These are phyloP conservation scores for Phylloscopus whistleri DNA, from an alignment of 2,113 vertebrate species.

Conservation along the genomic window DNA sequence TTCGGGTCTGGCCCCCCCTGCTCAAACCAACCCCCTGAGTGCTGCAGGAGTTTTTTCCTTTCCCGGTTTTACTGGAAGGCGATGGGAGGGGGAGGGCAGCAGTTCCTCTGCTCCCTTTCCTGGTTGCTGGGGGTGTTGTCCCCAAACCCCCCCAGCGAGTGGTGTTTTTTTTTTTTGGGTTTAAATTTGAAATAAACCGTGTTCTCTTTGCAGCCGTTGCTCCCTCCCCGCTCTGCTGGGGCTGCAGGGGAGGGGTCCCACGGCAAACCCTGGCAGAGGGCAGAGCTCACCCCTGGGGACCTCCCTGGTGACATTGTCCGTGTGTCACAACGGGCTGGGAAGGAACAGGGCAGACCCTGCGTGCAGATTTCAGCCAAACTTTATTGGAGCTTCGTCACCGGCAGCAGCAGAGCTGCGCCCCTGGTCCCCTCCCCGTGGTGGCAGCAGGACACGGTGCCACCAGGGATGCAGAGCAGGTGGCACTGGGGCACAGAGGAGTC, in stretches of 20 bases:
- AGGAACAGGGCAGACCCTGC: rapidly evolving
- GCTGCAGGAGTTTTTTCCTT: background rate
- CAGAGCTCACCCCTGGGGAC: background rate
- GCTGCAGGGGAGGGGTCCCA: background rate
- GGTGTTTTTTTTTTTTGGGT: background rate
- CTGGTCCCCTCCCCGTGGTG: rapidly evolving
- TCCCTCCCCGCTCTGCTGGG: background rate
- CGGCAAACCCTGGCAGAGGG: background rate
- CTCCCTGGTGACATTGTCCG: rapidly evolving
- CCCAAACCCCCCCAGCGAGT: rapidly evolving
- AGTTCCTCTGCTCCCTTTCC: rapidly evolving
- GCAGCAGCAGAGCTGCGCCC: background rate
- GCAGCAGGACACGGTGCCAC: background rate
- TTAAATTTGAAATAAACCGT: background rate
- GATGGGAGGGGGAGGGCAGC: background rate
- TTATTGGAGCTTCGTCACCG: background rate
- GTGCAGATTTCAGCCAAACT: background rate
- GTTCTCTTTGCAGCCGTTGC: rapidly evolving
- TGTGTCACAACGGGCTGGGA: rapidly evolving
- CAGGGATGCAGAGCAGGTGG: background rate
- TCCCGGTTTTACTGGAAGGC: background rate
- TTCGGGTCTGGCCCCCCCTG: background rate
- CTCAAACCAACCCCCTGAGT: background rate
- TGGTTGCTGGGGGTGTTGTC: no score
- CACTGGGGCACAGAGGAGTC: background rate